A percentile compares a stretch with the other conserved stretches of the same genome.
phyloP scores from a whole-genome alignment of 1,140 invertebrate genomes.

The Plodia interpunctella region DNA sequence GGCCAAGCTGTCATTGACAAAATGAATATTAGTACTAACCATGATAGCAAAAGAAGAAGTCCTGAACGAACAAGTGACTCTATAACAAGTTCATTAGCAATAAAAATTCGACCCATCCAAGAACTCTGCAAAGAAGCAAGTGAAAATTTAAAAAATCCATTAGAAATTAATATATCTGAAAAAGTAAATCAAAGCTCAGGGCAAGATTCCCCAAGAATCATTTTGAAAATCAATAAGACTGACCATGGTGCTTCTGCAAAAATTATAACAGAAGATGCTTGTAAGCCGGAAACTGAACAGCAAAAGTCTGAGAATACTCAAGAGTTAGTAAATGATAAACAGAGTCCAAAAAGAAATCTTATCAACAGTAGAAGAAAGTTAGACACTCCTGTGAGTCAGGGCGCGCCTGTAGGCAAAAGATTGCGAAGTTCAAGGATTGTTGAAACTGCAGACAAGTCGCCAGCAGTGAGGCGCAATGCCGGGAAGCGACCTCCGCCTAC shows the following conservation, averaged over 20 bases:
- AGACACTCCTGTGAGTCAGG: conserved; percentile 23
- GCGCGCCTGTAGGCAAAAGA: conserved; percentile 51
- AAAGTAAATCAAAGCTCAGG: conserved; percentile 63
- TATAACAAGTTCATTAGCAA: conserved; percentile 14
- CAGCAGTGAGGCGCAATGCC: conserved; percentile 38
- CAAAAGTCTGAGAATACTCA: conserved; percentile 42
- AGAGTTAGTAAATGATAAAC: conserved; percentile 43
- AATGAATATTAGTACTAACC: conserved; percentile 13
- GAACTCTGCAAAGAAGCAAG: conserved; percentile 44
- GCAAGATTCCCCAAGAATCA: conserved; percentile 74
- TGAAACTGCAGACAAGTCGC: conserved; percentile 43
- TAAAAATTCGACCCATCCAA: conserved; percentile 40
- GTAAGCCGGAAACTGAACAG: conserved; percentile 35
- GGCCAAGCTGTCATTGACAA: conserved; percentile 16
- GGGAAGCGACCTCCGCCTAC: conserved; percentile 48
- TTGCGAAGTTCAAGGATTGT: conserved; percentile 62
- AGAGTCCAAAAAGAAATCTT: conserved; percentile 40
- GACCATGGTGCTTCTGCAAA: conserved; percentile 71
- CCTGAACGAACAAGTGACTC: conserved; percentile 22
- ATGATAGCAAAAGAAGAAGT: conserved; percentile 17
- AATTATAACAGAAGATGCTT: conserved; percentile 69
- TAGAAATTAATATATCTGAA: conserved; percentile 70
- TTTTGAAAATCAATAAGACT: conserved; percentile 76
- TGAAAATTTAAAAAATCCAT: conserved; percentile 62
- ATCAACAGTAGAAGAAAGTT: conserved; percentile 51